Evolutionary conservation across 53 echinoderm and acorn worm species (phyloP).

Genomic region (Stichopus horrens): DNA sequence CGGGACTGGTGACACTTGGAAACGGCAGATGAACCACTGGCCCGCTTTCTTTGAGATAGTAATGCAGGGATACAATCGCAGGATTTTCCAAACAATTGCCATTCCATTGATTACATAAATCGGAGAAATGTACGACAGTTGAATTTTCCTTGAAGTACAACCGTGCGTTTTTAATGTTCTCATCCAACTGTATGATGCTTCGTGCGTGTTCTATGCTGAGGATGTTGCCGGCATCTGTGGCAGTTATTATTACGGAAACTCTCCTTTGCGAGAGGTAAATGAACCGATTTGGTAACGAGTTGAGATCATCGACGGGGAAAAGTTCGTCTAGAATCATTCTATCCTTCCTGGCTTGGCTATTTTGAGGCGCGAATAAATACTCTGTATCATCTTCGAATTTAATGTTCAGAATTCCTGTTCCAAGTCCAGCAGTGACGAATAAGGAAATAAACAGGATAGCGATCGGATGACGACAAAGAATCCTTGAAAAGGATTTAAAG

Average conservation of each 20-base stretch:
- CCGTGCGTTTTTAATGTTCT: conserved; percentile 17
- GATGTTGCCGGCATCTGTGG: conserved; percentile 61
- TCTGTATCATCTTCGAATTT: conserved; percentile 14
- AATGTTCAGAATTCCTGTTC: not conserved
- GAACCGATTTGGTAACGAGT: conserved; percentile 43
- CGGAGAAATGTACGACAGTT: conserved; percentile 14
- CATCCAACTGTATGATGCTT: conserved; percentile 64
- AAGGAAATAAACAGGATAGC: conserved; percentile 64
- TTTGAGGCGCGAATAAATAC: conserved; percentile 24
- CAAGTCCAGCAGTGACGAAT: conserved; percentile 50
- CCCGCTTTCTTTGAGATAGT: no score
- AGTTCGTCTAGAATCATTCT: conserved; percentile 12
- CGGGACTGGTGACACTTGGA: conserved; percentile 32
- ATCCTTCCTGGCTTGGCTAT: conserved; percentile 54
- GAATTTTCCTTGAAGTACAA: conserved; percentile 19
- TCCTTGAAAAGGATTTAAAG: conserved; percentile 61
- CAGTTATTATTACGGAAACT: conserved; percentile 55
- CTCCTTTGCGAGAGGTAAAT: conserved; percentile 45
- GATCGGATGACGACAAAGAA: conserved; percentile 62
- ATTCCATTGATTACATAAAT: conserved; percentile 62
- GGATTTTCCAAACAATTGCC: conserved; percentile 65
- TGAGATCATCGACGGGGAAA: conserved; percentile 60
- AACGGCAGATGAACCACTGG: conserved; percentile 19
- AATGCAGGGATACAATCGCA: conserved; percentile 40
- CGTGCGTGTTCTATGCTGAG: conserved; percentile 58